phyloP scores from a whole-genome alignment of 2,888 invertebrate genomes.

The Lysandra coridon region DNA sequence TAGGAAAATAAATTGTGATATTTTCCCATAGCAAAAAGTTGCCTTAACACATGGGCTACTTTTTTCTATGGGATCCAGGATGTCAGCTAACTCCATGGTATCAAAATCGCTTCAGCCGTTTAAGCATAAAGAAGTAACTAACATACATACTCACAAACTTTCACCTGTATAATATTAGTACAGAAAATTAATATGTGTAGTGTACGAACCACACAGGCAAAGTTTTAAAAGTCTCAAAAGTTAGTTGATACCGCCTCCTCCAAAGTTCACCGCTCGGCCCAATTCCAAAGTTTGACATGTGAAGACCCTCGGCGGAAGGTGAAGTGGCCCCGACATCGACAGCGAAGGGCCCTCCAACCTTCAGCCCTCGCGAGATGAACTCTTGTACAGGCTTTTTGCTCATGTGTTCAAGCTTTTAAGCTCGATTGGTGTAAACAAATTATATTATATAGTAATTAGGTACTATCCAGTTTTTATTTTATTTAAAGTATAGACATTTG shows the following conservation, averaged over 20 bases:
- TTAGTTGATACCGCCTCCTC: not conserved
- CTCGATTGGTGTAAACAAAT: not conserved
- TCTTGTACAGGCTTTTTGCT: not conserved
- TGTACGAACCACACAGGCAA: not conserved
- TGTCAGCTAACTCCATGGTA: no score
- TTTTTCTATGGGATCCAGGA: no score
- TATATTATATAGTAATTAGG: not conserved
- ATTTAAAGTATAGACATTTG: no score
- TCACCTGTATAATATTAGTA: no score
- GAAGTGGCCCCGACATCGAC: slow-evolving; percentile 12
- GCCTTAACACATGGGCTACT: no score
- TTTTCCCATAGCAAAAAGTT: no score
- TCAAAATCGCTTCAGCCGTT: no score
- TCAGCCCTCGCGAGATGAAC: not conserved
- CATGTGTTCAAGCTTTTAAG: not conserved
- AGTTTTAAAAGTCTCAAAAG: not conserved
- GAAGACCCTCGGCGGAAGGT: slow-evolving; percentile 10
- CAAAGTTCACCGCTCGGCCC: not conserved
- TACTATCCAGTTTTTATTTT: no score
- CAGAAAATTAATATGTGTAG: not conserved
- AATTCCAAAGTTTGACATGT: slow-evolving; percentile 15
- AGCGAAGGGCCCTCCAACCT: not conserved
- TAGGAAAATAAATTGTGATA: no score
- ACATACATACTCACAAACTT: no score
- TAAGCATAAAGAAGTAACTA: no score